A percentile compares a stretch with the other conserved stretches of the same genome.
Conservation (phyloP, 2,797 vertebrate species). For the Rousettus madagascariensis region DNA sequence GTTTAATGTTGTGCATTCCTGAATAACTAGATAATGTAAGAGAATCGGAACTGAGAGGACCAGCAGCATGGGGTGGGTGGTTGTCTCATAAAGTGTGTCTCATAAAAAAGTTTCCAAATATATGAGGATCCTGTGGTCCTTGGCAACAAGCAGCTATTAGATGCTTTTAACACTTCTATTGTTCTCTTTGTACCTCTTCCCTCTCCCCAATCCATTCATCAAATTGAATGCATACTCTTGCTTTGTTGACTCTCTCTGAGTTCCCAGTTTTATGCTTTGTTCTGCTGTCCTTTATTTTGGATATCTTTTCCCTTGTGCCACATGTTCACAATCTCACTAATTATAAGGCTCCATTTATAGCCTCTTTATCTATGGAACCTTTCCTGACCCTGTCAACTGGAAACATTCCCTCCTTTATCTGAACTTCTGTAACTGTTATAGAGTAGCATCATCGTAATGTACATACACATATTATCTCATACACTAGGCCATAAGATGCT, state of each 20-base stretch:
- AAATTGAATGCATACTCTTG: neutral
- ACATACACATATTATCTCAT: neutral
- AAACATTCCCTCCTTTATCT: neutral
- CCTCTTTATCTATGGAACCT: neutral
- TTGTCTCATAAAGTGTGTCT: neutral
- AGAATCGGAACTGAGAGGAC: neutral
- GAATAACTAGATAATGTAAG: neutral
- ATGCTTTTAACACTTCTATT: neutral
- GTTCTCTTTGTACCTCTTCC: neutral
- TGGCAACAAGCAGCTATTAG: neutral
- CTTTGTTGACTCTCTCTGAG: neutral
- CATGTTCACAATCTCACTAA: neutral
- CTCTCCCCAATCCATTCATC: neutral
- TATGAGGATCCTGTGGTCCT: neutral
- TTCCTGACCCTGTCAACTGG: neutral
- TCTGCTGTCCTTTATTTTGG: neutral
- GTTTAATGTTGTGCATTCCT: neutral
- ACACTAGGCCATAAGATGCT: neutral
- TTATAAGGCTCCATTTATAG: neutral
- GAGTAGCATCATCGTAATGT: neutral
- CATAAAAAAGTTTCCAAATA: neutral
- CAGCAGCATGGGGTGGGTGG: neutral
- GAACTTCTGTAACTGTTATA: neutral
- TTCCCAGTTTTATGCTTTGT: neutral
- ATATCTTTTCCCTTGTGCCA: neutral